Base-by-base conservation (phyloP, 2,888 invertebrate genomes). In the Drosophila bunnanda region DNA sequence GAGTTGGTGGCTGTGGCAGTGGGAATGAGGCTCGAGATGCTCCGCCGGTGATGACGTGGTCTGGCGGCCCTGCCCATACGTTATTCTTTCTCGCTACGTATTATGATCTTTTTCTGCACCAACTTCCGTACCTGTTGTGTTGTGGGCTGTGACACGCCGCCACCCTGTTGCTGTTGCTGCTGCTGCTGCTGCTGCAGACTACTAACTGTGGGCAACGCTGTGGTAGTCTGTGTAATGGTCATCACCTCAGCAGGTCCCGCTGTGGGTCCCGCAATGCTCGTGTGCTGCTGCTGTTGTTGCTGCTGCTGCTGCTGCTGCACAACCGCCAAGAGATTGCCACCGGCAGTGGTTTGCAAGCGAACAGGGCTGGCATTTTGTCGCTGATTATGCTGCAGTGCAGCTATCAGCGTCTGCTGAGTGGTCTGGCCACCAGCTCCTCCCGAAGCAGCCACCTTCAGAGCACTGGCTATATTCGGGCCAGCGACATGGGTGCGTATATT, bases 301-400 rank as follows among this genome's bases (percentile, higher is more conserved):
- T 86, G 80, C 38, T 92, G 86, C 4, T 90, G 91, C 59, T 93
- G 93, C 75, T 94, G 94, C 10, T 94, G 94, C 15, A 94, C 93
- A 20, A 95, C 95, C 6, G 94, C 93, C 10, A 95, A 93, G 30
- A 94, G 90, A 36, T 94, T 94, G 9, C 93, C 93, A 39, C 93
- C 90, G 60, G 91, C 92, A 57, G 90, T 93, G 25, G 94, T 93
- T 90, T 95, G 94, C 74, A 94, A 93, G 56, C 94, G 93, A 30
- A 95, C 94, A 66, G 94, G 95, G 88, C 94, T 94, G 6, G 93
- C 92, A 75, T 93, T 93, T 79, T 94, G 94, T 2, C 94, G 91
- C 91, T 93, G 94, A 87, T 93, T 94, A 77, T 93, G 93, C 80
- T 93, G 93, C 38, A 91, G 83, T 82, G 94, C 94, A 22, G 93